Percentiles rank a stretch among this genome's conserved stretches.
Conservation (phyloP, 2,888 invertebrate genomes). For the Melanophora roralis region DNA sequence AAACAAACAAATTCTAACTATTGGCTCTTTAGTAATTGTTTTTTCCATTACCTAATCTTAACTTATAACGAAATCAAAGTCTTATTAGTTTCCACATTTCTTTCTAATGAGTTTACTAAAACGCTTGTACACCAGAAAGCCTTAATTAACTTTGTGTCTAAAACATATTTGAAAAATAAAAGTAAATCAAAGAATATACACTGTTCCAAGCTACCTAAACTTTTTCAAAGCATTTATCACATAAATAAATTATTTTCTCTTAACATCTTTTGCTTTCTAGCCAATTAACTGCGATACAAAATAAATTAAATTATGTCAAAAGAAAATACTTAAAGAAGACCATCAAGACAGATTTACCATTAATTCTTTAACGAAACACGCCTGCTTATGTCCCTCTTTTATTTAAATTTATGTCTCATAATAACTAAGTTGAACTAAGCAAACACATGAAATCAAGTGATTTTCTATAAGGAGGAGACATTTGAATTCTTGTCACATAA, state of each 20-base stretch:
- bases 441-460: too few species aligned
- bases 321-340: not conserved
- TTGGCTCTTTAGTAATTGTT: too few species aligned
- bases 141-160: not conserved
- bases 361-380: not conserved
- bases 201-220: not conserved
- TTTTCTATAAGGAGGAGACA: too few species aligned
- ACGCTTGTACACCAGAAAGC: not conserved
- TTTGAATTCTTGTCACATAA: not conserved
- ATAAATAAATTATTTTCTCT: constrained; percentile 33
- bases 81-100: too few species aligned
- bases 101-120: too few species aligned
- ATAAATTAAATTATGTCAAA: constrained; percentile 8
- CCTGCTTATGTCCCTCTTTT: not conserved
- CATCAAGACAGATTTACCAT: not conserved
- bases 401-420: constrained; percentile 9
- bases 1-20: too few species aligned
- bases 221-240: constrained; percentile 22
- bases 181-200: not conserved
- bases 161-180: not conserved
- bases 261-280: not conserved
- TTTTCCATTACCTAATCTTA: too few species aligned
- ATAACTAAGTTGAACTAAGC: too few species aligned
- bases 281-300: constrained; percentile 23
- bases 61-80: too few species aligned